Evolutionary conservation across 2,888 invertebrate genomes (phyloP), one percentile per base, ranked within the genome.

Genomic region (Pherbina coryleti): DNA sequence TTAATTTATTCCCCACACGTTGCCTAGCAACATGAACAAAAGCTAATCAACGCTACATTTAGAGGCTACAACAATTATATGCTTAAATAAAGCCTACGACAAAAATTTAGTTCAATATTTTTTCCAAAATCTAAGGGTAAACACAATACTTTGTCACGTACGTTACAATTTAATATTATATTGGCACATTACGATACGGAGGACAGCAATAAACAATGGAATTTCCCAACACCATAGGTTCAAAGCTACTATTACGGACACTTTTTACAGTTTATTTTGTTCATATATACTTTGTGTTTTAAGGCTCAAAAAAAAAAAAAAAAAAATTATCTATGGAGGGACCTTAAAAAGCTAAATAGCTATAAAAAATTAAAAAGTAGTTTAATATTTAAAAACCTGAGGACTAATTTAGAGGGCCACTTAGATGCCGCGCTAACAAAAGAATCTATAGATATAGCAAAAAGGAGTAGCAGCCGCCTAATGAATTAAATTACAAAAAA

Each of bases 221-320:
- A 28, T 7, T 8, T n/a, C 55, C 67, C 70, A 31, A 28, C 70
- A 71, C 70, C 70, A 55, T 5, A 67, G 44, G 64, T 34, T 37
- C n/a, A 44, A 44, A 37, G 22, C 67, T 67, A 67, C 44, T 37
- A 37, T 44, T 17, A 34, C 37, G 22, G 34, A 66, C 66, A 37
- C 9, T 2, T 22, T 19, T 17, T 37, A 8, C n/a, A 34, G n/a
- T 28, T 66, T 49, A 17, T 51, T 55, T 25, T 55, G n/a, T 53
- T 19, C n/a, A 71, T 71, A 71, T 71, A 71, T 71, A 71, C 70
- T 71, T 71, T 71, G 70, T 71, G 70, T 71, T 71, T 71, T 19
- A 34, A 7, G 53, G 28, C 53, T 71, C 17, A 53, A 51, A 19
- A n/a, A n/a, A n/a, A 55, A 7, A 22, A n/a, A 28, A 19, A 44